Percentiles rank a stretch among this genome's conserved stretches.
Evolutionary conservation across 2,888 invertebrate genomes (phyloP).

Genomic region (Peribatodes rhomboidaria): DNA sequence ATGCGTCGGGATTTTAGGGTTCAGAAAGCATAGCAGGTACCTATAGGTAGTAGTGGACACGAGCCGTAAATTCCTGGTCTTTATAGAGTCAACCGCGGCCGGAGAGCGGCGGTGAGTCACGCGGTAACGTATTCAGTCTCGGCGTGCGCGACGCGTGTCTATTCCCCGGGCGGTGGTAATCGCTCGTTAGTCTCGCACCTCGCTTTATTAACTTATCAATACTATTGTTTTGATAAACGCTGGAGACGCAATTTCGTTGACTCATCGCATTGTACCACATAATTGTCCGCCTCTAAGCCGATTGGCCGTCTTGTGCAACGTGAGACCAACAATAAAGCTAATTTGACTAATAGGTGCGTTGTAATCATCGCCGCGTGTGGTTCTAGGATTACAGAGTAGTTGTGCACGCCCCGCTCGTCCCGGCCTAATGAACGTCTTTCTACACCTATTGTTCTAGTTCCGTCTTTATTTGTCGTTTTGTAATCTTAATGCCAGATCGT

Average conservation of each 20-base stretch:
- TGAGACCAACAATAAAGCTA: constrained; percentile 83
- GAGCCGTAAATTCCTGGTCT: constrained; percentile 67
- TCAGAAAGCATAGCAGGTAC: constrained; percentile 61
- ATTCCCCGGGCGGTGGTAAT: constrained; percentile 72
- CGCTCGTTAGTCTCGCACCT: constrained; percentile 81
- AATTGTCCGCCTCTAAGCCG: constrained; percentile 83
- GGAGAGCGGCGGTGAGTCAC: constrained; percentile 69
- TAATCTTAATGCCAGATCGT: constrained; percentile 47
- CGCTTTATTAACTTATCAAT: constrained; percentile 85
- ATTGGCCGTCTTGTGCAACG: constrained; percentile 78
- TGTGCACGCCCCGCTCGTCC: constrained; percentile 61
- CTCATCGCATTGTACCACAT: constrained; percentile 83
- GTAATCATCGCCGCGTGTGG: constrained; percentile 86
- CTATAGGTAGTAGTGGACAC: constrained; percentile 60
- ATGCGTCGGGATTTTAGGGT: constrained; percentile 59
- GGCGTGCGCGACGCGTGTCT: constrained; percentile 68
- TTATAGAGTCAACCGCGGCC: constrained; percentile 55
- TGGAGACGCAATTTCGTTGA: constrained; percentile 80
- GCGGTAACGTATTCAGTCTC: constrained; percentile 74
- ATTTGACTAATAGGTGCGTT: constrained; percentile 86
- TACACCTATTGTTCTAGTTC: constrained; percentile 78
- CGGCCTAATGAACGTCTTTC: constrained; percentile 75
- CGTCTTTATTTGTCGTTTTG: constrained; percentile 58
- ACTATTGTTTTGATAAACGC: constrained; percentile 86
- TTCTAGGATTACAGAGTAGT: constrained; percentile 79